Conservation (phyloP, 1,140 invertebrate genomes). For the Diprion similis region DNA sequence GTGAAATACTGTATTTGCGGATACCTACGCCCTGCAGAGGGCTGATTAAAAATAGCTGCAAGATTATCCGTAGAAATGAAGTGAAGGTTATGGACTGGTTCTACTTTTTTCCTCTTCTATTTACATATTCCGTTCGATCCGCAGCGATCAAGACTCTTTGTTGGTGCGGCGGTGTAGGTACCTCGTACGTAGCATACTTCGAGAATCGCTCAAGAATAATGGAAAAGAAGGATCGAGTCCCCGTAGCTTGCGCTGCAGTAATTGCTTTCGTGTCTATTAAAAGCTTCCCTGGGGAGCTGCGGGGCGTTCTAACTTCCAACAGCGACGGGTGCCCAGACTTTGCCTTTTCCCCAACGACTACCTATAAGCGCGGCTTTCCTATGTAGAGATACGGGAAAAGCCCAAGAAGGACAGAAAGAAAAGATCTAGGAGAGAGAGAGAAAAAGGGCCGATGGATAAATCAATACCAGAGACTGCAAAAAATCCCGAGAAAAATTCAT, state of each 20-base stretch:
- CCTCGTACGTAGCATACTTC: background rate
- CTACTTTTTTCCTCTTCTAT: background rate
- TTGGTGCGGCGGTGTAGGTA: too few species aligned
- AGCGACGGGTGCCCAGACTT: too few species aligned
- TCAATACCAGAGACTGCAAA: background rate
- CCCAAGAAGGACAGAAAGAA: background rate
- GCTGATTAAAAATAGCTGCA: too few species aligned
- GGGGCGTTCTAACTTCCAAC: background rate
- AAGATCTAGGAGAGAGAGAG: background rate
- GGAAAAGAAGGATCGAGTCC: background rate
- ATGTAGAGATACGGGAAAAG: too few species aligned
- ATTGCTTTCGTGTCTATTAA: constrained; percentile 7
- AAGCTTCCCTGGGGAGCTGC: background rate
- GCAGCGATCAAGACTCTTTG: too few species aligned
- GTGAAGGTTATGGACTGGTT: background rate
- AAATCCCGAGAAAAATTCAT: background rate
- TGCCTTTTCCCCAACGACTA: too few species aligned
- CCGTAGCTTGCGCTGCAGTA: background rate
- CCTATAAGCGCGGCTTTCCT: too few species aligned
- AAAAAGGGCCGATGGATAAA: background rate
- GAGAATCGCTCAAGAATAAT: background rate
- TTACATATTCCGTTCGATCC: background rate
- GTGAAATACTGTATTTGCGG: too few species aligned
- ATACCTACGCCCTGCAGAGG: too few species aligned
- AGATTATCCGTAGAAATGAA: too few species aligned